Percentiles rank a stretch among this genome's conserved stretches.
Evolutionary conservation across 2,888 invertebrate genomes (phyloP).

Genomic region (Thera obeliscata): DNA sequence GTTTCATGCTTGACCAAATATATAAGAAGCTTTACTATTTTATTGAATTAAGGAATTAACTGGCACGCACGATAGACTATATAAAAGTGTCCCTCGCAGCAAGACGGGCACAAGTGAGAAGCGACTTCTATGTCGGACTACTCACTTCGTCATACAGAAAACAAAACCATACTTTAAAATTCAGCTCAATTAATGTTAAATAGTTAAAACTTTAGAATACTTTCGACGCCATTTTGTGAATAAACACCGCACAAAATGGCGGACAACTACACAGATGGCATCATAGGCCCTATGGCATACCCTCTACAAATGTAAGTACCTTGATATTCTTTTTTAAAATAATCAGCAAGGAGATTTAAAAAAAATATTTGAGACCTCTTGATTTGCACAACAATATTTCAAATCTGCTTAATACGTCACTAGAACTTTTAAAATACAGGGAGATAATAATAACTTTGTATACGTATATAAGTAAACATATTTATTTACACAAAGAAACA

Average conservation of each 20-base stretch:
- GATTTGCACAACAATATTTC: no score
- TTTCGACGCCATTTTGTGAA: conserved; percentile 61
- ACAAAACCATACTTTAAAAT: conserved; percentile 5
- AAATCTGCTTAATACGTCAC: no score
- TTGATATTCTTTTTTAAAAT: neutral
- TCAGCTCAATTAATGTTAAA: conserved; percentile 54
- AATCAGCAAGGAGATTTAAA: neutral
- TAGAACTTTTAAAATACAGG: no score
- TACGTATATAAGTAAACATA: no score
- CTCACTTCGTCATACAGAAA: conserved; percentile 78
- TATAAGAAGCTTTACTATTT: conserved; percentile 79
- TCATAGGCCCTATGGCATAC: conserved; percentile 75
- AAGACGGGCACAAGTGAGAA: conserved; percentile 77
- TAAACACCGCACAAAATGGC: conserved; percentile 69
- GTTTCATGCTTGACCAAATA: conserved; percentile 76
- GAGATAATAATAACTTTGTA: no score
- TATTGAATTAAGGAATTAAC: conserved; percentile 85
- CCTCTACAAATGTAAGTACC: conserved; percentile 77
- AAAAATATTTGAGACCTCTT: no score
- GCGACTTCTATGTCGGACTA: conserved; percentile 81
- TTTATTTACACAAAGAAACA: no score
- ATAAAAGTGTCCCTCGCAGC: conserved; percentile 63
- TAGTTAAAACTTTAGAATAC: conserved; percentile 42
- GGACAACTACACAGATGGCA: conserved; percentile 67
- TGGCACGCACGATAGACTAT: conserved; percentile 75